Base-by-base conservation (phyloP, 1,140 invertebrate genomes). In the Trichomalopsis sarcophagae region DNA sequence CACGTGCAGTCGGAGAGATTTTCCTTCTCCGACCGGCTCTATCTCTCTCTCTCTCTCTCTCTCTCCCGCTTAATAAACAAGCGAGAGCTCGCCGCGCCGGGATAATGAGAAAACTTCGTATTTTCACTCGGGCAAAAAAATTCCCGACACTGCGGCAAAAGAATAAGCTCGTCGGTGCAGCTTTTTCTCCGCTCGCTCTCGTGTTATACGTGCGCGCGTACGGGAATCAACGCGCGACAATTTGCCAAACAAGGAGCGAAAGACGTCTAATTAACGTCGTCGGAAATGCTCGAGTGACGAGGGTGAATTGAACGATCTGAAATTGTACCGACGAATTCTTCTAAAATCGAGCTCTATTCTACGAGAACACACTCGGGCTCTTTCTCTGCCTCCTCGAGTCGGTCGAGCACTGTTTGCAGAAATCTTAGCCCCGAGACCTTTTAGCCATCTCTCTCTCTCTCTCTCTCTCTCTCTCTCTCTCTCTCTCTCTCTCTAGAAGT, bases 351-450 rank as follows among this genome's bases (percentile, higher is more conserved):
- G 55, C 55, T 62, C 55, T 62, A 62, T 21, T 55, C 50, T 21
- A 1, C 13, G 13, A 3, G 50, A 14, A 55, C 55, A 62, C 55
- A 6, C 55, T 21, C 21, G 21, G 55, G 14, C 55, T 62, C 55
- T n/a, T 62, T 62, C 55, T 82, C 81, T 40, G 1, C 10, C 40
- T 82, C 73, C 30, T 74, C 73, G 14, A 74, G 68, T 2, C 21
- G 74, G 40, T 81, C 71, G 66, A 87, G 82, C 71, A 81, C 44
- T 88, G 82, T 88, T 88, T 88, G 84, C 87, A 84, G 33, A 82
- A 88, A 87, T 88, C 86, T 86, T 85, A 87, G 74, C 81, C 66
- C n/a, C 23, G 44, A 50, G 73, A 84, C 40, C 79, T 84, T 88
- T 84, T 86, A 50, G 44, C 55, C 50, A 21, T 62, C 21, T 62